Base-by-base conservation (phyloP, 2,888 invertebrate genomes). In the Hanleya hanleyi region DNA sequence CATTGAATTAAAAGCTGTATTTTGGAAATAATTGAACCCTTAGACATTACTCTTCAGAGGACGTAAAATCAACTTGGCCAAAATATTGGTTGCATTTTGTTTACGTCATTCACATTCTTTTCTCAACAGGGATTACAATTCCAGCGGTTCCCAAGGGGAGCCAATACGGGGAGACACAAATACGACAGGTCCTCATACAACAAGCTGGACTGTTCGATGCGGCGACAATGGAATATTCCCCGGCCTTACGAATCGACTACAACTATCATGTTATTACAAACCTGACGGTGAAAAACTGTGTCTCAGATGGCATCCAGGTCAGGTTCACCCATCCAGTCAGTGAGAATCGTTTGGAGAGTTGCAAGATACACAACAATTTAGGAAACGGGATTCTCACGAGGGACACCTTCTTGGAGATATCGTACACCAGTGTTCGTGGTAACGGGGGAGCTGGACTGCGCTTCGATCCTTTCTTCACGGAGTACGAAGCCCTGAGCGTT, bases 221-320 rank as follows among this genome's bases (percentile, higher is more conserved):
- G 87, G 94, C 96, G 0, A 96, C 96, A 0, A 95, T 95, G 90
- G 75, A 81, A 12, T 91, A 91, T 79, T 85, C 88, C 2, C 88
- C 92, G 0, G 92, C 91, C 0, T 84, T 92, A 1, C 88, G 90
- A 91, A 95, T 93, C 70, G 93, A 93, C 84, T 93, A 93, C 90
- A 92, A 92, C 82, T 91, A 92, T 77, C 93, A 93, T 84, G 89
- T 90, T 6, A 85, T 88, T 26, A 83, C 84, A 0, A 79, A 81
- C 22, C 69, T 92, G 1, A 94, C 94, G 82, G 93, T 99, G 26
- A 92, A 94, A 0, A 94, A 97, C 86, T 98, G 98, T 88, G 94
- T 95, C 69, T 95, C 96, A 83, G 97, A 98, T 87, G 99, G 99
- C 0, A 92, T 99, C 36, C 98, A 97, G 37, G 94, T 99, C 50